Conservation (phyloP, 2,797 vertebrate species). For the Sebastes steindachneri region DNA sequence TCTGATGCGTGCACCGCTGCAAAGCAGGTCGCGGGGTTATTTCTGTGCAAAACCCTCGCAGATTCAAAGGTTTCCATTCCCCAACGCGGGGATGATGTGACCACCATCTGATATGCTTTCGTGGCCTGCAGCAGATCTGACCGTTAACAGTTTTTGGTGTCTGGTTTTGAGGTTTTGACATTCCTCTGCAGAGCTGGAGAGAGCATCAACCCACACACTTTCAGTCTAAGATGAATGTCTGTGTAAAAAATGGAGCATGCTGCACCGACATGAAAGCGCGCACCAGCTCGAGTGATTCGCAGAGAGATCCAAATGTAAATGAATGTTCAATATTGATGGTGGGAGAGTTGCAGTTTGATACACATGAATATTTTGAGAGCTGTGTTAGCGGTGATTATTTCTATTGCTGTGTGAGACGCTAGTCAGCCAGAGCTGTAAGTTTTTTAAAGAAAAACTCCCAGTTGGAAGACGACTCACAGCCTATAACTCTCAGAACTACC, state of each 20-base stretch:
- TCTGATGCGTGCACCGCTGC: slow-evolving; percentile 19
- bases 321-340: background rate
- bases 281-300: background rate
- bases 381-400: background rate
- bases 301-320: slow-evolving; percentile 29
- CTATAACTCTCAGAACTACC: background rate
- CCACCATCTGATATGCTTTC: slow-evolving; percentile 24
- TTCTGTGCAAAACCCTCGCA: slow-evolving; percentile 45
- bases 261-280: background rate
- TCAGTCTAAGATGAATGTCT: slow-evolving; percentile 39
- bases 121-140: slow-evolving; percentile 34
- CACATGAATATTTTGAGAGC: slow-evolving; percentile 14
- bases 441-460: background rate
- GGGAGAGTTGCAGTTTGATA: background rate
- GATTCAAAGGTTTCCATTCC: slow-evolving; percentile 49
- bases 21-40: slow-evolving; percentile 41
- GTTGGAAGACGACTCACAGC: background rate
- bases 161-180: slow-evolving; percentile 56
- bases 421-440: background rate
- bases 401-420: background rate
- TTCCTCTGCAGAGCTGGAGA: slow-evolving; percentile 31
- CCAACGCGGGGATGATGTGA: slow-evolving; percentile 18
- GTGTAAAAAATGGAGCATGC: slow-evolving; percentile 5
- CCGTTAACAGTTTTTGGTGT: slow-evolving; percentile 31
- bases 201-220: slow-evolving; percentile 62